These are phyloP conservation scores for Oenanthe melanoleuca DNA, from an alignment of 2,113 vertebrate species.

Conservation along the genomic window DNA sequence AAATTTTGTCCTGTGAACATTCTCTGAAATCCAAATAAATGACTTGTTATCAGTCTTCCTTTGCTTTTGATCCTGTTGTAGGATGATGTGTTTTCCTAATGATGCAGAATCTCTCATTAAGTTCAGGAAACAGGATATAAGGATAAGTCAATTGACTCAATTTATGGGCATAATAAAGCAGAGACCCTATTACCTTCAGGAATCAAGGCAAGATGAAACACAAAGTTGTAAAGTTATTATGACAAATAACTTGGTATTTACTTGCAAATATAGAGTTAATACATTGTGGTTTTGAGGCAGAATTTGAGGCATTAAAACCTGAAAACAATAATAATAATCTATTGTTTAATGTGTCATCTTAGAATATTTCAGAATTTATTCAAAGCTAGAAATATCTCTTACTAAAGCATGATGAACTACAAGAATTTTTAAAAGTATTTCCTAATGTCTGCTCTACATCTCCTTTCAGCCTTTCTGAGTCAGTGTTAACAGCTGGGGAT, in stretches of 20 bases:
- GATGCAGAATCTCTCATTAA: conserved; percentile 86
- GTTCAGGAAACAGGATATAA: conserved; percentile 88
- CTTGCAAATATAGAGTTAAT: conserved; percentile 77
- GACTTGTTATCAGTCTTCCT: conserved; percentile 77
- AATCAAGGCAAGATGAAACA: conserved; percentile 81
- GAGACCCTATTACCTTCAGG: conserved; percentile 77
- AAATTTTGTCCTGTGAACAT: conserved; percentile 73
- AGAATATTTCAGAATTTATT: conserved; percentile 73
- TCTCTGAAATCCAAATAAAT: conserved; percentile 74
- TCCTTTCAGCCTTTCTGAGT: conserved; percentile 69
- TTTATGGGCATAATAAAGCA: conserved; percentile 86
- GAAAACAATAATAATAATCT: conserved; percentile 71
- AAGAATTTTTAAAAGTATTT: conserved; percentile 72
- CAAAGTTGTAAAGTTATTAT: conserved; percentile 79
- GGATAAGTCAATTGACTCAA: conserved; percentile 86
- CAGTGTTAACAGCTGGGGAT: conserved; percentile 73
- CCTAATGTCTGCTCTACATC: conserved; percentile 76
- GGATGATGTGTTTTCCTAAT: conserved; percentile 85
- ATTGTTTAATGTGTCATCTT: conserved; percentile 71
- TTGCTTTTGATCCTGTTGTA: conserved; percentile 81
- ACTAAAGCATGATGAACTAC: conserved; percentile 69
- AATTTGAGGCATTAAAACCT: conserved; percentile 72
- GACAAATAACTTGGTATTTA: conserved; percentile 79
- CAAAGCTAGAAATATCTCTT: conserved; percentile 74
- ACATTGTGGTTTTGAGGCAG: conserved; percentile 70